phyloP scores from a whole-genome alignment of 2,113 vertebrate genomes.

The Gobiocypris rarus region DNA sequence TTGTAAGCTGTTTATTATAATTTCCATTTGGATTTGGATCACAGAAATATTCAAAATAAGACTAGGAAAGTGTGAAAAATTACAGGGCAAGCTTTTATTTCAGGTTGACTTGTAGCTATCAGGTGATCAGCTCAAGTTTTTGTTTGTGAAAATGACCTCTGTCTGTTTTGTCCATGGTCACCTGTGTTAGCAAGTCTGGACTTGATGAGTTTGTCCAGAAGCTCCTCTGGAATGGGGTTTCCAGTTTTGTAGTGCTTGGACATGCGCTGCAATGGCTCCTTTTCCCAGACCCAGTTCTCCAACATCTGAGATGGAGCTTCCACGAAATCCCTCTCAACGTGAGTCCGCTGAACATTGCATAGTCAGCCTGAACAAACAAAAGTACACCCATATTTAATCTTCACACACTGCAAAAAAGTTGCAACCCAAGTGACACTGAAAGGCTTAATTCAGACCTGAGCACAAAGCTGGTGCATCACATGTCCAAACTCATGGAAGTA shows the following conservation, averaged over 20 bases:
- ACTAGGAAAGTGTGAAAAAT: not conserved
- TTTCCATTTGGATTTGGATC: not conserved
- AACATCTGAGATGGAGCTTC: constrained; percentile 97
- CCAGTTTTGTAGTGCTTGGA: constrained; percentile 88
- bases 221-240: constrained; percentile 80
- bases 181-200: constrained; percentile 96
- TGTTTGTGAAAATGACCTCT: not conserved
- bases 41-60: not conserved
- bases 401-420: not conserved
- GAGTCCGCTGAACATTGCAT: constrained; percentile 96
- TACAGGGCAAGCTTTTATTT: not conserved
- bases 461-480: constrained; percentile 98
- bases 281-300: constrained; percentile 99
- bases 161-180: constrained; percentile 53
- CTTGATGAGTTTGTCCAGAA: constrained; percentile 90
- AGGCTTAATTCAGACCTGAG: constrained; percentile 78
- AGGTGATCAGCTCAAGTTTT: not conserved
- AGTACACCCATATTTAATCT: not conserved
- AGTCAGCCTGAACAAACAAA: constrained; percentile 83
- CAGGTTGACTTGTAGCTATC: not conserved
- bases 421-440: not conserved
- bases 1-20: not conserved
- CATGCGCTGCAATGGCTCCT: constrained; percentile 90
- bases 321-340: constrained; percentile 95
- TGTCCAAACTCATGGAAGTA: constrained; percentile 98